phyloP scores from a whole-genome alignment of 2,113 vertebrate species.

The Philantomba maxwellii region DNA sequence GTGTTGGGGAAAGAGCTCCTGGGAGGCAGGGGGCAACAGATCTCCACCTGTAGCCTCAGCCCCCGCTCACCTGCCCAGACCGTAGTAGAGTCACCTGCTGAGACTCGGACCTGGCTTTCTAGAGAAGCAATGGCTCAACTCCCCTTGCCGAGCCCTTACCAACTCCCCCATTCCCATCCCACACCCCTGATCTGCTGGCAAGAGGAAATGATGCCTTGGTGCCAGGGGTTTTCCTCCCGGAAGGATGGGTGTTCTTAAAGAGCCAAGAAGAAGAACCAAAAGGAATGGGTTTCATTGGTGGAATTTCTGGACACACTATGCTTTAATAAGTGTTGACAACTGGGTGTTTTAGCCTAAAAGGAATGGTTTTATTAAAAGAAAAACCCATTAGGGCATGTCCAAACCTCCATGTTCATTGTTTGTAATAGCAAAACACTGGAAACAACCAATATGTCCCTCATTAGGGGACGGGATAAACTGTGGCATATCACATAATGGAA shows the following conservation, averaged over 20 bases:
- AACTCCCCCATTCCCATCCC: not conserved
- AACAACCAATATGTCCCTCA: not conserved
- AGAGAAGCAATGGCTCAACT: not conserved
- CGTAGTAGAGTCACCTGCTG: not conserved
- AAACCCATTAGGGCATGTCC: not conserved
- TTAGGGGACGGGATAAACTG: not conserved
- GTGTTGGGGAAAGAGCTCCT: not conserved
- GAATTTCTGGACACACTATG: not conserved
- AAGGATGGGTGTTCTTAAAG: not conserved
- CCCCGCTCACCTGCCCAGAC: not conserved
- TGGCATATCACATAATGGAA: no score
- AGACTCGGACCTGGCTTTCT: not conserved
- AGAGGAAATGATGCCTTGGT: not conserved
- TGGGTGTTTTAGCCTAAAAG: not conserved
- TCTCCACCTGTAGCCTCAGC: not conserved
- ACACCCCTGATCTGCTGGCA: not conserved
- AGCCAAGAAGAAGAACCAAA: not conserved
- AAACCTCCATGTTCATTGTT: not conserved
- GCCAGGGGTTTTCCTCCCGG: not conserved
- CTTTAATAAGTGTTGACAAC: not conserved
- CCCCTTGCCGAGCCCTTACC: not conserved
- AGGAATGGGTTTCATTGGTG: not conserved
- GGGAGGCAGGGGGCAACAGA: accelerated
- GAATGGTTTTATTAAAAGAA: not conserved
- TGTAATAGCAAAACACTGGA: not conserved